Evolutionary conservation across 2,797 vertebrate species (phyloP).

Genomic region (Mormyrops attenuatus): DNA sequence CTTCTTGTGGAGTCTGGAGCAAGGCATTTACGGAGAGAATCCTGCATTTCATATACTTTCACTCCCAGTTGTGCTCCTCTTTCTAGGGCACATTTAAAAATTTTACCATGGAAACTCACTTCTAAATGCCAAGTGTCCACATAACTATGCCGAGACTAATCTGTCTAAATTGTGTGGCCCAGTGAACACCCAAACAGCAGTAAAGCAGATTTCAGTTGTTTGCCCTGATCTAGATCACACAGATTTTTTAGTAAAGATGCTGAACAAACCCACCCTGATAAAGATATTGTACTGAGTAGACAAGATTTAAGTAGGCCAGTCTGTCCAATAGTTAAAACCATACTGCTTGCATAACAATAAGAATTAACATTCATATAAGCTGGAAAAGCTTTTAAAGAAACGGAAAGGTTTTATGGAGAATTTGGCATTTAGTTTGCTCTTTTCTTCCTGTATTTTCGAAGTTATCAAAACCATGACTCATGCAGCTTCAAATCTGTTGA

Average conservation of each 20-base stretch:
- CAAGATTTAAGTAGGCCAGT: background rate
- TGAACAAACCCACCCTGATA: background rate
- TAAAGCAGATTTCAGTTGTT: background rate
- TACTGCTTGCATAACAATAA: background rate
- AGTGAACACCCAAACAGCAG: background rate
- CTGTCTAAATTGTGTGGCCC: background rate
- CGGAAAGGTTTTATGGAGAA: background rate
- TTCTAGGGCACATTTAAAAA: background rate
- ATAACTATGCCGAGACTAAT: background rate
- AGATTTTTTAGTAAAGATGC: background rate
- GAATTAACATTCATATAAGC: background rate
- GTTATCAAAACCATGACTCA: background rate
- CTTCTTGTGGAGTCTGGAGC: background rate
- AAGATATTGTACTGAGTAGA: background rate
- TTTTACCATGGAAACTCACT: conserved; percentile 2
- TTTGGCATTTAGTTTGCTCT: background rate
- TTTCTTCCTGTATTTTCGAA: background rate
- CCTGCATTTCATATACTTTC: background rate
- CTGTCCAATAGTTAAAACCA: background rate
- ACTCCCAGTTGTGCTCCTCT: background rate
- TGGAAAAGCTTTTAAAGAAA: background rate
- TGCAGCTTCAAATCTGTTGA: background rate
- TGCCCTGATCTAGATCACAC: background rate
- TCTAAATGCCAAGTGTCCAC: background rate
- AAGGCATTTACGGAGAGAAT: background rate